A percentile compares a stretch with the other conserved stretches of the same genome.
These are phyloP conservation scores for Campylorhamphus procurvoides DNA, from an alignment of 2,113 vertebrate species.

Conservation along the genomic window DNA sequence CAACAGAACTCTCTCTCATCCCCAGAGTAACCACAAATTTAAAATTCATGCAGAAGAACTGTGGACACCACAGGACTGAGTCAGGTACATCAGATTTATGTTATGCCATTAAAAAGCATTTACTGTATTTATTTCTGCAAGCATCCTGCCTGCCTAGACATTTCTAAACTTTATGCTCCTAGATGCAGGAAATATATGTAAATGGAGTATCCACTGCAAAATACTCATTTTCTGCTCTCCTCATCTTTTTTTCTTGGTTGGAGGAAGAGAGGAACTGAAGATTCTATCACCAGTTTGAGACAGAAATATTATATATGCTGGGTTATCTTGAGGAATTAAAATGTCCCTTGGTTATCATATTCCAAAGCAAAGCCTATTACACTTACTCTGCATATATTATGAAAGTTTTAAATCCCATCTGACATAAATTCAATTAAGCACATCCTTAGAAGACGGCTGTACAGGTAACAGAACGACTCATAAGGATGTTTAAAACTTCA, in stretches of 20 bases:
- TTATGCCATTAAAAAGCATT: slow-evolving; percentile 4
- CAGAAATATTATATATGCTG: neutral
- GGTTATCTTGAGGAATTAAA: slow-evolving; percentile 50
- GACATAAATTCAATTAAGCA: slow-evolving; percentile 57
- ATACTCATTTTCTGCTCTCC: slow-evolving; percentile 25
- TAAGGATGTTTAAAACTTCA: slow-evolving; percentile 54
- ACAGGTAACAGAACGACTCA: slow-evolving; percentile 20
- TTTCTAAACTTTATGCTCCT: slow-evolving; percentile 23
- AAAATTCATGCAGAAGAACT: neutral
- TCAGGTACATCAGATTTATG: neutral
- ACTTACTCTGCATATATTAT: slow-evolving; percentile 46
- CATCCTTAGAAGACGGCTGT: neutral
- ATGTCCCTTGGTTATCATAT: slow-evolving; percentile 51
- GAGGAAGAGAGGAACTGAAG: neutral
- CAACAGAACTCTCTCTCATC: neutral
- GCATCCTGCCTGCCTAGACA: neutral
- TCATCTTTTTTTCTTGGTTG: neutral
- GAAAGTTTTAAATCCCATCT: slow-evolving; percentile 52
- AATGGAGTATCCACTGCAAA: slow-evolving; percentile 29
- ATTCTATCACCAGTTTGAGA: neutral
- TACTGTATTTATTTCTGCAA: slow-evolving; percentile 22
- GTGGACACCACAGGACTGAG: neutral
- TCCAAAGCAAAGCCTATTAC: slow-evolving; percentile 55
- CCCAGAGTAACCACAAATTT: neutral
- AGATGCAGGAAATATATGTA: slow-evolving; percentile 20